These are phyloP conservation scores for Diploscapter pachys DNA, from an alignment of 1,140 invertebrate species.

Conservation along the genomic window DNA sequence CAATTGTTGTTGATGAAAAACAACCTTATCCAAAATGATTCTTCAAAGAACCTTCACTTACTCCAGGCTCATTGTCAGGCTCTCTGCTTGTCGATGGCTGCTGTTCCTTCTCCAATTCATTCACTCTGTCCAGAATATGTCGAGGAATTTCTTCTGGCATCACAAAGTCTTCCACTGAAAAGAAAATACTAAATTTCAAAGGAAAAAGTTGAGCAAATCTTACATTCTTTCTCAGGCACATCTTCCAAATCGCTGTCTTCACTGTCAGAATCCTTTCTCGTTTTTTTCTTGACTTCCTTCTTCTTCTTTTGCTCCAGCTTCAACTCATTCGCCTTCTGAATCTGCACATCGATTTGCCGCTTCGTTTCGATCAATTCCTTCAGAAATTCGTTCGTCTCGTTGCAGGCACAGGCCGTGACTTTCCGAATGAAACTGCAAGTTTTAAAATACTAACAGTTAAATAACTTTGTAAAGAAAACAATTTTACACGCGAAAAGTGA, in stretches of 20 bases:
- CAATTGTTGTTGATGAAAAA: neutral
- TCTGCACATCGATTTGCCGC: neutral
- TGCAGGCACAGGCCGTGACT: too few relatives aligned
- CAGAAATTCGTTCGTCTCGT: neutral
- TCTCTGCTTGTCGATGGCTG: slow-evolving; percentile 8
- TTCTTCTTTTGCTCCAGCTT: neutral
- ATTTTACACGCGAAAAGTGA: too few relatives aligned
- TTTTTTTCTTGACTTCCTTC: neutral
- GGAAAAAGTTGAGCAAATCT: neutral
- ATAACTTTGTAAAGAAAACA: too few relatives aligned
- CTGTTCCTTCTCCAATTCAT: neutral
- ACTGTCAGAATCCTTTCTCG: neutral
- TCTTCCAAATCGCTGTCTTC: slow-evolving; percentile 23
- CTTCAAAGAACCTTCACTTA: slow-evolving; percentile 1
- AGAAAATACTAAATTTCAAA: slow-evolving; percentile 2
- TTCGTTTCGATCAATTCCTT: neutral
- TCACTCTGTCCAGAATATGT: slow-evolving; percentile 14
- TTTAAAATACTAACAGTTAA: too few relatives aligned
- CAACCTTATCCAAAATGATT: neutral
- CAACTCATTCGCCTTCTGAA: neutral
- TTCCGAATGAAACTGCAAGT: too few relatives aligned
- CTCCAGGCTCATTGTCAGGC: neutral
- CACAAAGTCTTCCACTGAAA: slow-evolving; percentile 22
- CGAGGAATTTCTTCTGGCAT: slow-evolving; percentile 7
- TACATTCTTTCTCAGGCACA: slow-evolving; percentile 21